Evolutionary conservation across 2,797 vertebrate species (phyloP), one percentile per base, ranked within the genome.

Genomic region (Characodon lateralis): DNA sequence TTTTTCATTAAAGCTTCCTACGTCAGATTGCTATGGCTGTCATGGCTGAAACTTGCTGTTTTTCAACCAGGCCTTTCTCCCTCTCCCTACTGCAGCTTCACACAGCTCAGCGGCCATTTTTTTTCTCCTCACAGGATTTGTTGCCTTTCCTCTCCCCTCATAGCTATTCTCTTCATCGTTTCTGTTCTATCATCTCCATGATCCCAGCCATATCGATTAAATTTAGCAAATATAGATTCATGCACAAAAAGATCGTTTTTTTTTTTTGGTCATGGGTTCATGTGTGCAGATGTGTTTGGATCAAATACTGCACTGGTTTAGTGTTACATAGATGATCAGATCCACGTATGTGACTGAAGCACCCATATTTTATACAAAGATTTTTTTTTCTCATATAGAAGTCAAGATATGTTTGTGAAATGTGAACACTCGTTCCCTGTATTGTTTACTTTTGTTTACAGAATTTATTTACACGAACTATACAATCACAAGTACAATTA

Each of bases 41-140:
- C 88, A 91, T 87, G 88, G 89, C 83, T 87, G 88, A 83, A 88
- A 82, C 78, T 85, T 78, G 85, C 81, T 91, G 73, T 86, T 89
- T 89, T 88, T 92, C 81, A 85, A 92, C 81, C 81, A 89, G 89
- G 91, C 91, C 91, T 88, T 71, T 82, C 83, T 28, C 55, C 87
- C 79, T 87, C 76, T 88, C 84, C 82, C 77, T 92, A 91, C 93
- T 91, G 89, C 91, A 90, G 92, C 91, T 76, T 81, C 84, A 85
- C 79, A 87, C 76, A 89, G 87, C 89, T 89, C 87, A 87, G 93
- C 86, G 92, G 91, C 93, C 86, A 88, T 94, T 88, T 92, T 31
- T 92, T 16, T 18, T 39, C 39, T 66, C 71, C 58, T 89, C 84
- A 83, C 77, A 88, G 84, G 87, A 80, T 84, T 81, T 82, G 58